Conservation (phyloP, 2,888 invertebrate genomes). For the Anthophora plumipes region DNA sequence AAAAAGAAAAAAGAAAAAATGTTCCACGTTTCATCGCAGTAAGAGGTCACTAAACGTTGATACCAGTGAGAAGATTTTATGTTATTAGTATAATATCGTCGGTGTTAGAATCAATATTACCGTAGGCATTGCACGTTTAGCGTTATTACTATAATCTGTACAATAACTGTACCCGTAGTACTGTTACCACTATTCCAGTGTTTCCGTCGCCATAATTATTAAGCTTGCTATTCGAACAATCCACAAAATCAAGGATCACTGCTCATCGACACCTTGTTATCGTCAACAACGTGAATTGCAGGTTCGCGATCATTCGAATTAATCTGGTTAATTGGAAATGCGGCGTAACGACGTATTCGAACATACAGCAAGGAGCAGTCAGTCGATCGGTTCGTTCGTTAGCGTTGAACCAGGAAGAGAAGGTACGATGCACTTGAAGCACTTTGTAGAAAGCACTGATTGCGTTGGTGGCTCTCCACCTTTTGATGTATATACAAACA, state of each 20-base stretch:
- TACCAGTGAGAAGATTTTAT: slow-evolving; percentile 11
- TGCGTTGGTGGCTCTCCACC: slow-evolving; percentile 6
- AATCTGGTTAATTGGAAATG: slow-evolving; percentile 4
- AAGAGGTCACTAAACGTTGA: not conserved
- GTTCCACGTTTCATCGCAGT: not conserved
- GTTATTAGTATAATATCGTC: slow-evolving; percentile 29
- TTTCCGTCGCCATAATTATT: slow-evolving; percentile 29
- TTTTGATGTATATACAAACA: not conserved
- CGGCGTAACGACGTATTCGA: not conserved
- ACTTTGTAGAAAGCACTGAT: slow-evolving; percentile 38
- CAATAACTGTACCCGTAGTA: slow-evolving; percentile 47
- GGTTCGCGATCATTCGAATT: slow-evolving; percentile 6
- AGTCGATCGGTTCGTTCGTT: slow-evolving; percentile 8
- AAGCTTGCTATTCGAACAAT: slow-evolving; percentile 22
- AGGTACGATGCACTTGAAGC: slow-evolving; percentile 20
- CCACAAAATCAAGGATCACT: slow-evolving; percentile 28
- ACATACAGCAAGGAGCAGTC: not conserved
- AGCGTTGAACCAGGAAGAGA: slow-evolving; percentile 30
- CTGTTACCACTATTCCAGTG: slow-evolving; percentile 33
- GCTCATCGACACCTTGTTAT: slow-evolving; percentile 30
- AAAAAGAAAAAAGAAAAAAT: too few relatives aligned
- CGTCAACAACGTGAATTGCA: not conserved
- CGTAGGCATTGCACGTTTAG: slow-evolving; percentile 15
- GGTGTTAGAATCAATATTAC: slow-evolving; percentile 18
- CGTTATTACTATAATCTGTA: slow-evolving; percentile 50